phyloP scores from a whole-genome alignment of 2,113 vertebrate genomes.

The Euleptes europaea region DNA sequence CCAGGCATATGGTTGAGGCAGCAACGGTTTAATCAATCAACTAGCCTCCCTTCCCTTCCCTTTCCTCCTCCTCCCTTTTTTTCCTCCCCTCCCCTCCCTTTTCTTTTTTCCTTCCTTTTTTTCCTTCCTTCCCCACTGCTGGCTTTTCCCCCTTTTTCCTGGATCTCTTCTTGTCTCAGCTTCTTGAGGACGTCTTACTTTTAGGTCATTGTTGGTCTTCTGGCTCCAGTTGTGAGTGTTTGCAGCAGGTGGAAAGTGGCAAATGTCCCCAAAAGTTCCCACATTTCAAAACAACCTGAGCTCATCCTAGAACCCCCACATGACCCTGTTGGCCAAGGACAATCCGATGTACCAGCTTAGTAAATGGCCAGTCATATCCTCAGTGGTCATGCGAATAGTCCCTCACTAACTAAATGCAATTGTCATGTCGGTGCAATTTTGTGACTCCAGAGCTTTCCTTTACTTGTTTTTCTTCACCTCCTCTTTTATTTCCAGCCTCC shows the following conservation, averaged over 20 bases:
- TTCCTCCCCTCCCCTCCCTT: too few relatives aligned
- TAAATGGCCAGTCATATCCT: background rate
- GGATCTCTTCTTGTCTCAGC: too few relatives aligned
- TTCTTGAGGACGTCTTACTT: too few relatives aligned
- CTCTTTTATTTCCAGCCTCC: conserved; percentile 16
- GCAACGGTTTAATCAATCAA: too few relatives aligned
- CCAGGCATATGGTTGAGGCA: too few relatives aligned
- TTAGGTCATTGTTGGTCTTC: too few relatives aligned
- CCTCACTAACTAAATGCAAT: background rate
- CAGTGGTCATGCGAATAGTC: background rate
- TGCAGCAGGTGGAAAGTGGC: background rate
- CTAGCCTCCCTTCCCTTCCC: too few relatives aligned
- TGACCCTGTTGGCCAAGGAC: background rate
- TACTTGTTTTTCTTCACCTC: background rate
- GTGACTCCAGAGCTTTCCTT: background rate
- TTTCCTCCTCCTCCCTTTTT: too few relatives aligned
- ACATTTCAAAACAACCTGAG: background rate
- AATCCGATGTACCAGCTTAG: background rate
- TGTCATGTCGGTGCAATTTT: conserved; percentile 2
- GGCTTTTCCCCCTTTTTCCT: too few relatives aligned
- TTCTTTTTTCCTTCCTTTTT: too few relatives aligned
- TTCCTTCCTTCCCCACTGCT: too few relatives aligned
- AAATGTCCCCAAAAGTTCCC: background rate
- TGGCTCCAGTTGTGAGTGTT: background rate
- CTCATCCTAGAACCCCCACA: background rate